phyloP scores from a whole-genome alignment of 2,113 vertebrate genomes.

The Tinamus guttatus region DNA sequence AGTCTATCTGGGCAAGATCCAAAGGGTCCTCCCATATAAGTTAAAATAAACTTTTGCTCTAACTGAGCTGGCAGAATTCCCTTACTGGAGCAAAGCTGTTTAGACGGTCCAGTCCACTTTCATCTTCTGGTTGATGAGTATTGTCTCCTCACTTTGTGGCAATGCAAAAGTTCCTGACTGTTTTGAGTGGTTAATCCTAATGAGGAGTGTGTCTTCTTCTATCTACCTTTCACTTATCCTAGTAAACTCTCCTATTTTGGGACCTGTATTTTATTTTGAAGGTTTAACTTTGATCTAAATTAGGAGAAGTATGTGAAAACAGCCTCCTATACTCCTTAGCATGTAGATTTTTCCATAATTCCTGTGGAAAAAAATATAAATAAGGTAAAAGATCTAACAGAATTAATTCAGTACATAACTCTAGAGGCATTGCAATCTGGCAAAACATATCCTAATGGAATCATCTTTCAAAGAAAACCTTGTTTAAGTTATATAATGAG shows the following conservation, averaged over 20 bases:
- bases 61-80: background rate
- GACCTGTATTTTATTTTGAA: background rate
- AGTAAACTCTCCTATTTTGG: background rate
- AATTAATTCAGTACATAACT: conserved; percentile 49
- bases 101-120: background rate
- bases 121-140: background rate
- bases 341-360: conserved; percentile 16
- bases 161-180: fast-evolving
- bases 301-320: background rate
- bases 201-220: background rate
- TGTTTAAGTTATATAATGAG: conserved; percentile 36
- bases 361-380: conserved; percentile 31
- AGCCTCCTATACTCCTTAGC: background rate
- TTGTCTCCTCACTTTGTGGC: background rate
- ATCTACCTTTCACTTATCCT: background rate
- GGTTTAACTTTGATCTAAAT: background rate
- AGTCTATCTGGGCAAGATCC: background rate
- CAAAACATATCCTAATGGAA: conserved; percentile 64
- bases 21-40: background rate
- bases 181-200: background rate
- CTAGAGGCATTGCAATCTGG: background rate
- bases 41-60: background rate
- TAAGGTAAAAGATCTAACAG: conserved; percentile 16
- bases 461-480: conserved; percentile 48
- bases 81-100: background rate